phyloP scores from a whole-genome alignment of 2,113 vertebrate genomes.

The Hiodon tergisus region DNA sequence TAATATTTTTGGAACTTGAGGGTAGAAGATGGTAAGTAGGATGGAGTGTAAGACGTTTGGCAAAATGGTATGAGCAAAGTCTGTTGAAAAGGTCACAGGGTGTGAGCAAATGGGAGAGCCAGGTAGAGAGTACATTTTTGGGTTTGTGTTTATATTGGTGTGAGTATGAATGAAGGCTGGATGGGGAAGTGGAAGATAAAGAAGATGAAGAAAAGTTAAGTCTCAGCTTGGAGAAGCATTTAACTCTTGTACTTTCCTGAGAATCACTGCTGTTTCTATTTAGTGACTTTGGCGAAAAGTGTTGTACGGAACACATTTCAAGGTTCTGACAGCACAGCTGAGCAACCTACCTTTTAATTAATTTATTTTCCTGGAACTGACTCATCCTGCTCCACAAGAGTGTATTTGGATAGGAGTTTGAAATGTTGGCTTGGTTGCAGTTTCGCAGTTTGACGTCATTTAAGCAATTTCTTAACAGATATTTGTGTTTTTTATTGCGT shows the following conservation, averaged over 20 bases:
- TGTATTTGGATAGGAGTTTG: conserved; percentile 1
- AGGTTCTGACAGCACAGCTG: background rate
- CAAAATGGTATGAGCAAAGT: conserved; percentile 28
- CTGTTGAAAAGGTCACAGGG: conserved; percentile 26
- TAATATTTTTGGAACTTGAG: conserved; percentile 31
- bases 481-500: background rate
- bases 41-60: conserved; percentile 14
- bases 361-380: background rate
- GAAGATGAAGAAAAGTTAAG: conserved; percentile 32
- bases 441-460: conserved; percentile 2
- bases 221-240: conserved; percentile 31
- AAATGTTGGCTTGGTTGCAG: conserved; percentile 6
- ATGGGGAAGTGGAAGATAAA: conserved; percentile 37
- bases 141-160: conserved; percentile 42
- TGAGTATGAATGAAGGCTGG: conserved; percentile 41
- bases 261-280: background rate
- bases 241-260: conserved; percentile 1
- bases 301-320: no score
- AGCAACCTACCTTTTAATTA: background rate
- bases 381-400: background rate
- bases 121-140: conserved; percentile 27
- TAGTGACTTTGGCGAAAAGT: background rate
- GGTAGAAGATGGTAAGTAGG: conserved; percentile 27
- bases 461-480: conserved; percentile 10
- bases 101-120: conserved; percentile 17